phyloP scores from a whole-genome alignment of 2,797 vertebrate genomes.

The Onychomys arenicola region DNA sequence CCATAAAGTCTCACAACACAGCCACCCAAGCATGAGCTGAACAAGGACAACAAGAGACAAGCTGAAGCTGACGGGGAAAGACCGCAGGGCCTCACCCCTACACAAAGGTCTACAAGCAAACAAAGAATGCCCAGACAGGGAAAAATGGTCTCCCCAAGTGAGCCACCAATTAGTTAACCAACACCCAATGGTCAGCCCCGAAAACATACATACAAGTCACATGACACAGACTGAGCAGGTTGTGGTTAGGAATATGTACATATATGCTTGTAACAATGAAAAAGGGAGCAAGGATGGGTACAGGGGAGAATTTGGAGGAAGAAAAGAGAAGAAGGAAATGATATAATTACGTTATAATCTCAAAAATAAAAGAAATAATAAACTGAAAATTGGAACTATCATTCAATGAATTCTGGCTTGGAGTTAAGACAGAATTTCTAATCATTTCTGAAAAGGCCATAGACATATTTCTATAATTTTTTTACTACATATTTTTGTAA shows the following conservation, averaged over 20 bases:
- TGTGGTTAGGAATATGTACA: not conserved
- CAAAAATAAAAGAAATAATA: not conserved
- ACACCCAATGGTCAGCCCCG: not conserved
- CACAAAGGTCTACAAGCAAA: not conserved
- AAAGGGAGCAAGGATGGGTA: not conserved
- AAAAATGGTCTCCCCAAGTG: no score
- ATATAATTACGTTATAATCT: not conserved
- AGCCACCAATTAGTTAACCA: not conserved
- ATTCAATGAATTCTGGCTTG: not conserved
- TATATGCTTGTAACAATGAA: not conserved
- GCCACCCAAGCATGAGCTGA: not conserved
- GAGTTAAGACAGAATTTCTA: not conserved
- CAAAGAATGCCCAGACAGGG: no score
- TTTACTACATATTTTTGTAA: not conserved
- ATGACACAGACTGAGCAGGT: not conserved
- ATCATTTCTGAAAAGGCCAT: not conserved
- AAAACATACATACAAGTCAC: not conserved
- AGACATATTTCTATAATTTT: not conserved
- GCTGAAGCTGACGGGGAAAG: no score
- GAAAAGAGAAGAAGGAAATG: not conserved
- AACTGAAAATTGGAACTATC: not conserved
- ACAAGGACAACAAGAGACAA: not conserved
- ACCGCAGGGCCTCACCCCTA: no score
- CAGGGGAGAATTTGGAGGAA: not conserved
- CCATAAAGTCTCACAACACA: not conserved